Evolutionary conservation across 2,113 vertebrate genomes (phyloP).

Genomic region (Theristicus caerulescens): DNA sequence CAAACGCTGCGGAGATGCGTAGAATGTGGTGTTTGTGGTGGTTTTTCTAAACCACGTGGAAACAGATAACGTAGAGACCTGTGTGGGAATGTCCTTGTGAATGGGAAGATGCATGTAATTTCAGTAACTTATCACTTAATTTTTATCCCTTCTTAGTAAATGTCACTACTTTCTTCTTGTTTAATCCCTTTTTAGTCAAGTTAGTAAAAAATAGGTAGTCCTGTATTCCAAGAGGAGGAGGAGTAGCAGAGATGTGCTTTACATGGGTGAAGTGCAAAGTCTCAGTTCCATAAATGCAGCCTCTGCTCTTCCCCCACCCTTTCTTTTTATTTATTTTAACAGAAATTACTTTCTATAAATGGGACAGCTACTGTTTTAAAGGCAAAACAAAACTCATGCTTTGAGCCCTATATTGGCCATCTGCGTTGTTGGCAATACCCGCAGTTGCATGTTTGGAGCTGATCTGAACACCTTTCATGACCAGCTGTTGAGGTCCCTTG

Average conservation of each 20-base stretch:
- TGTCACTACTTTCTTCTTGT: not conserved
- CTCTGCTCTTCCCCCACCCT: not conserved
- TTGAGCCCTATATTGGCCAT: not conserved
- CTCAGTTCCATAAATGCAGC: not conserved
- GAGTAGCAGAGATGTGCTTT: not conserved
- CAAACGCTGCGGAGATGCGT: not conserved
- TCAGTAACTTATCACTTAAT: not conserved
- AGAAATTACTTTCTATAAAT: not conserved
- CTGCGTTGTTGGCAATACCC: fast-evolving
- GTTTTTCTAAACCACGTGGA: not conserved
- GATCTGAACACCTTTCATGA: not conserved
- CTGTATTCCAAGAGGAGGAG: not conserved
- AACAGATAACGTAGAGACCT: fast-evolving
- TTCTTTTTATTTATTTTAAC: not conserved
- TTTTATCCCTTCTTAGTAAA: not conserved
- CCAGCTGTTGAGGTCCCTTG: not conserved
- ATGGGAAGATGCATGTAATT: not conserved
- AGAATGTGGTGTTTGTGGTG: not conserved
- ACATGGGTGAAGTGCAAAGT: not conserved
- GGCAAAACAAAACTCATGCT: not conserved
- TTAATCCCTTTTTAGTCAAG: not conserved
- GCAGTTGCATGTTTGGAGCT: fast-evolving
- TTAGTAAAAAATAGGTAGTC: not conserved
- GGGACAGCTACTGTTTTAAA: not conserved
- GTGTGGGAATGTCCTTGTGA: fast-evolving